Conservation (phyloP, 2,888 invertebrate species). For the Ectropis crepuscularia region DNA sequence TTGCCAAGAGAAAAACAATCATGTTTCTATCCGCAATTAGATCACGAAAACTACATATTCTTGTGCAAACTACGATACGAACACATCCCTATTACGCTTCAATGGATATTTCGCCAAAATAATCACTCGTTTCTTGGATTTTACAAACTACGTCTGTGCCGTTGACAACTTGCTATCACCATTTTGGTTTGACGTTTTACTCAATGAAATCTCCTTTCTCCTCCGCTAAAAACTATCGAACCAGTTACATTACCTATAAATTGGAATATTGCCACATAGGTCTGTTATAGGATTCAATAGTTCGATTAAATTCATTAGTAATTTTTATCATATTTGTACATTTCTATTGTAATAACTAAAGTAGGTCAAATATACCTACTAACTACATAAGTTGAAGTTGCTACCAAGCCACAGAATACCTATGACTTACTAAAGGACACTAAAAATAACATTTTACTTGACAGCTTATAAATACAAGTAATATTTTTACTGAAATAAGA, state of each 20-base stretch:
- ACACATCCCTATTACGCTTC: slow-evolving; percentile 66
- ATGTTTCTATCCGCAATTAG: slow-evolving; percentile 58
- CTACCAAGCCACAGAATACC: slow-evolving; percentile 3
- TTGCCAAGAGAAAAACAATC: slow-evolving; percentile 72
- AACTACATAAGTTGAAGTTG: background rate
- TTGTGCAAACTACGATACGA: slow-evolving; percentile 57
- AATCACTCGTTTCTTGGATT: slow-evolving; percentile 71
- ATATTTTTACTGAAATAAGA: no score
- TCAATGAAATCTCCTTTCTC: slow-evolving; percentile 49
- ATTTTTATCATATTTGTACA: slow-evolving; percentile 36
- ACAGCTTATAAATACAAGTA: no score
- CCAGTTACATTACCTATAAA: slow-evolving; percentile 64
- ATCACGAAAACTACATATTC: slow-evolving; percentile 61
- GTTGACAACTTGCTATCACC: slow-evolving; percentile 78
- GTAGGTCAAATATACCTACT: slow-evolving; percentile 2
- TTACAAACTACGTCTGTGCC: slow-evolving; percentile 76
- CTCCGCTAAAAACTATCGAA: slow-evolving; percentile 56
- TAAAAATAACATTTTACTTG: background rate
- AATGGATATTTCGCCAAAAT: slow-evolving; percentile 62
- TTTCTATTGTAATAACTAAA: background rate
- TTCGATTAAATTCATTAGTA: slow-evolving; percentile 44
- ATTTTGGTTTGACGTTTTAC: slow-evolving; percentile 82
- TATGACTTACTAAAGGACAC: background rate
- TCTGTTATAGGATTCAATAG: slow-evolving; percentile 28
- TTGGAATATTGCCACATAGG: slow-evolving; percentile 32